These are phyloP conservation scores for Tipula vernalis DNA, from an alignment of 2,888 invertebrate species.

Conservation along the genomic window DNA sequence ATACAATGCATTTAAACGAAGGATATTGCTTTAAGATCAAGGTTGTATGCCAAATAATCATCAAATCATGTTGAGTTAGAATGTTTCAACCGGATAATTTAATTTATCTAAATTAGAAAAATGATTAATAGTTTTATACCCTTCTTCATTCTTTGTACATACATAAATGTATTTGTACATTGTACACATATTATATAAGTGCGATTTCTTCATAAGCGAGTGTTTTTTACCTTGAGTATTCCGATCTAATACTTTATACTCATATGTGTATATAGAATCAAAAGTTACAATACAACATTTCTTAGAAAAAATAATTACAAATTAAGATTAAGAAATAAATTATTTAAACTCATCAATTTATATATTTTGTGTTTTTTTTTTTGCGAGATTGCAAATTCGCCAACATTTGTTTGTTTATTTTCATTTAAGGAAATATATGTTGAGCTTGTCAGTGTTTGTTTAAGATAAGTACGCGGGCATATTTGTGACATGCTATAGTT, in stretches of 20 bases:
- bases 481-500: no score
- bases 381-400: no score
- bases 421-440: background rate
- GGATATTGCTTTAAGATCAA: background rate
- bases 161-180: background rate
- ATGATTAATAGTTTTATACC: background rate
- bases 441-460: no score
- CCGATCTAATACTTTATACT: background rate
- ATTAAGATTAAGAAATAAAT: background rate
- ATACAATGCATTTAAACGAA: background rate
- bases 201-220: background rate
- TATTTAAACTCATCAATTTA: no score
- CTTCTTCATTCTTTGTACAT: no score
- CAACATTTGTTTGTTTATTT: background rate
- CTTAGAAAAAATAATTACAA: background rate
- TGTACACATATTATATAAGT: background rate
- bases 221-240: background rate
- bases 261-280: background rate
- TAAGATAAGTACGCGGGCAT: no score
- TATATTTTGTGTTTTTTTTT: no score
- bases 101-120: background rate
- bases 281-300: background rate
- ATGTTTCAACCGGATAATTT: background rate
- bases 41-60: background rate
- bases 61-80: background rate